These are phyloP conservation scores for Leguminivora glycinivorella DNA, from an alignment of 1,140 invertebrate genomes.

Conservation along the genomic window DNA sequence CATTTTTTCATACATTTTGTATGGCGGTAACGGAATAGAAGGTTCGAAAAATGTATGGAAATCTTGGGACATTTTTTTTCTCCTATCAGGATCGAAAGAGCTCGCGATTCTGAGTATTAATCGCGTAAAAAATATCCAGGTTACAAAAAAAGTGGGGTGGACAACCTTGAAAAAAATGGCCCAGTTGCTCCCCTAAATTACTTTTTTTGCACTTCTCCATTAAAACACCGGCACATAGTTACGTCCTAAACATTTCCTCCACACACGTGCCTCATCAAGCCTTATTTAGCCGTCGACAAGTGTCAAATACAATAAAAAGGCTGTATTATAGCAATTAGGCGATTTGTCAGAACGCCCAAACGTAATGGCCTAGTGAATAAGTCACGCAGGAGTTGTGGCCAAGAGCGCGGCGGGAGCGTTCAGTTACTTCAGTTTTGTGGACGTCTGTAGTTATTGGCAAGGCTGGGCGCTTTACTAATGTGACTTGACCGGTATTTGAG, in stretches of 20 bases:
- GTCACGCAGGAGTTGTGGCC: conserved; percentile 26
- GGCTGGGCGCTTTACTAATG: too few relatives aligned
- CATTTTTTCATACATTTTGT: too few relatives aligned
- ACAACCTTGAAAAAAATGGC: too few relatives aligned
- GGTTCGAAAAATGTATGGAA: too few relatives aligned
- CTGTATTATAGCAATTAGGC: conserved; percentile 23
- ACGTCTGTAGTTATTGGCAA: conserved; percentile 12
- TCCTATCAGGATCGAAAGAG: too few relatives aligned
- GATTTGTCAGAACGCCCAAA: conserved; percentile 27
- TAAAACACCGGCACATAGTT: not conserved
- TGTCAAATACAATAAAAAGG: conserved; percentile 21
- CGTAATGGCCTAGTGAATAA: conserved; percentile 29
- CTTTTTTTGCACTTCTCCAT: not conserved
- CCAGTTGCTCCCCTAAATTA: too few relatives aligned
- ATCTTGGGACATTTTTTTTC: too few relatives aligned
- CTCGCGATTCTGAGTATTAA: too few relatives aligned
- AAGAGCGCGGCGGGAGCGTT: not conserved
- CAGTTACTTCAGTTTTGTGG: not conserved
- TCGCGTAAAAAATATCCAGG: too few relatives aligned
- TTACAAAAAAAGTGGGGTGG: too few relatives aligned
- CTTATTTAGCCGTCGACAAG: conserved; percentile 19
- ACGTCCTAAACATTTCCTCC: not conserved
- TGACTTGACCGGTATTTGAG: not conserved
- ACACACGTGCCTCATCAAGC: not conserved
- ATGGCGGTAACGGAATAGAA: too few relatives aligned